These are phyloP conservation scores for Callipepla squamata DNA, from an alignment of 2,113 vertebrate species.

Conservation along the genomic window DNA sequence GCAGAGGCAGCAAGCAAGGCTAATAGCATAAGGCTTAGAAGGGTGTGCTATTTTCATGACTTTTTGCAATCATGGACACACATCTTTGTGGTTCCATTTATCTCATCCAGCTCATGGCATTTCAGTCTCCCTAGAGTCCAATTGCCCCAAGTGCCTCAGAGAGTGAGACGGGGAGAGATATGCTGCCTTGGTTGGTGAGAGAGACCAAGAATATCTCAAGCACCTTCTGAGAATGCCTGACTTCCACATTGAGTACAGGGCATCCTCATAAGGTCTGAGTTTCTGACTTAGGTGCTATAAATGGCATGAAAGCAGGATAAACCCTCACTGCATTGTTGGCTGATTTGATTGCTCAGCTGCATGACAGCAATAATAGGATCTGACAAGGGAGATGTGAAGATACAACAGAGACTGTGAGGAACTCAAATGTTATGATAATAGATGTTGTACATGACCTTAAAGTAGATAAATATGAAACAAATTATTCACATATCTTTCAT, in stretches of 20 bases:
- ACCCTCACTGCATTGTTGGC: constrained; percentile 9
- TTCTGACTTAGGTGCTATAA: constrained; percentile 1
- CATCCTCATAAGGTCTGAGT: not conserved
- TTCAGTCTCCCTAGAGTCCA: not conserved
- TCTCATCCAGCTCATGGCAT: not conserved
- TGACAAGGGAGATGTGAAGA: constrained; percentile 59
- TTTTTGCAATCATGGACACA: not conserved
- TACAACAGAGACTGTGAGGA: constrained; percentile 47
- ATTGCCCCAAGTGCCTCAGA: fast-evolving
- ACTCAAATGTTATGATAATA: constrained; percentile 56
- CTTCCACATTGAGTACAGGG: not conserved
- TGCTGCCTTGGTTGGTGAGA: not conserved
- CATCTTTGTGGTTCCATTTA: not conserved
- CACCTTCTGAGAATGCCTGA: not conserved
- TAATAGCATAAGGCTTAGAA: not conserved
- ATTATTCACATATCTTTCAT: constrained; percentile 60
- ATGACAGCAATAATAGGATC: constrained; percentile 46
- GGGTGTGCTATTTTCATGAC: not conserved
- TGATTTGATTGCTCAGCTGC: constrained; percentile 23
- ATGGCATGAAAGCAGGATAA: not conserved
- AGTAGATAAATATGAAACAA: constrained; percentile 52
- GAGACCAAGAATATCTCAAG: not conserved
- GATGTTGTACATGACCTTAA: constrained; percentile 44
- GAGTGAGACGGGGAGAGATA: not conserved
- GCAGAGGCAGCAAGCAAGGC: not conserved